Base-by-base conservation (phyloP, 2,113 vertebrate genomes). In the Amblyopsis rosae region DNA sequence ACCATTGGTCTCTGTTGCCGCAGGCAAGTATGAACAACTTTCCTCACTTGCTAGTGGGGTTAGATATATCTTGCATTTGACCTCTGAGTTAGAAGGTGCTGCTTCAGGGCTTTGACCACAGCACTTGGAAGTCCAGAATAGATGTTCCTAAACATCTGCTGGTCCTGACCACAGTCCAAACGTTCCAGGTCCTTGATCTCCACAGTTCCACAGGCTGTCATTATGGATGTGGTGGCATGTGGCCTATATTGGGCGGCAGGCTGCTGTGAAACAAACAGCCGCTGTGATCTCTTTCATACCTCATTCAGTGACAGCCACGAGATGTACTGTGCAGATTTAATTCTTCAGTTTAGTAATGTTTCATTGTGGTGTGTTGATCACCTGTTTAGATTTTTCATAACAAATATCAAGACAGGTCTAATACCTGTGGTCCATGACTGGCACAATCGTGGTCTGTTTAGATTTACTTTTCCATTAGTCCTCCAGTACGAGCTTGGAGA, bases 111-210 rank as follows among this genome's bases (percentile, higher is more conserved):
- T 16, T 53, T 50, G 16, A 59, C 79, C 65, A 2, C 84, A 80
- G 81, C 13, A 4, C 72, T 72, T 59, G 70, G 59, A 62, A 63
- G 65, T 84, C 75, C 77, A 87, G 82, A 93, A 91, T 90, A 90
- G 87, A 89, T 51, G 69, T 19, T 41, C 33, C 65, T 35, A 49
- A 90, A 87, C 91, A 90, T 92, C 88, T 88, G 89, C 9, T 63
- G 9, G 50, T 84, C 85, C 83, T 88, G 76, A 91, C 87, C 89
- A 57, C 87, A 84, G 48, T 59, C 56, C 13, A 19, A 78, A 48
- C 67, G 54, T 60, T 69, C 72, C 64, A 62, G 62, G 68, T 68
- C 76, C 78, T 84, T 80, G 73, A 85, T 89, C 77, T 79, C 48
- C 12, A 55, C 2, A 62, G 72, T 50, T 50, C 26, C 26, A 26